Evolutionary conservation across 2,113 vertebrate species (phyloP).

Genomic region (Zeus faber): DNA sequence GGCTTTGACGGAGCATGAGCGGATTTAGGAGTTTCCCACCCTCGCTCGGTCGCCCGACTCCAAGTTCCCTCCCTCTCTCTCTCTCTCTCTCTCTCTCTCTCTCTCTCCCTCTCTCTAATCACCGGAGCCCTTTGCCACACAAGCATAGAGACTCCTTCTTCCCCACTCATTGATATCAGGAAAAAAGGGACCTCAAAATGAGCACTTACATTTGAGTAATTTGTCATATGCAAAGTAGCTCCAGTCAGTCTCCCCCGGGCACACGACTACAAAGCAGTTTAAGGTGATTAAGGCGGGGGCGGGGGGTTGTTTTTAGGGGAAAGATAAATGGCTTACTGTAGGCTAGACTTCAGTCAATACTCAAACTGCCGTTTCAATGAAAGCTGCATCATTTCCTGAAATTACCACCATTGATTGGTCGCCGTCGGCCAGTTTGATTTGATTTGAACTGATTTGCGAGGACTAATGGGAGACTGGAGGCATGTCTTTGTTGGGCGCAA

Average conservation of each 20-base stretch:
- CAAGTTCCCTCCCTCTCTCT: no score
- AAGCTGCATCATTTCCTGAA: slow-evolving; percentile 57
- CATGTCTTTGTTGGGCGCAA: slow-evolving; percentile 37
- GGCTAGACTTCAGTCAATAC: slow-evolving; percentile 60
- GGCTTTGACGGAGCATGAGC: no score
- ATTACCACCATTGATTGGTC: slow-evolving; percentile 59
- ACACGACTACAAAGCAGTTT: slow-evolving; percentile 39
- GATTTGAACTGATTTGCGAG: slow-evolving; percentile 58
- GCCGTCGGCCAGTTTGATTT: slow-evolving; percentile 60
- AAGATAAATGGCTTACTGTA: slow-evolving; percentile 51
- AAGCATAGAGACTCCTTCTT: no score
- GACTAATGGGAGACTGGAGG: slow-evolving; percentile 32
- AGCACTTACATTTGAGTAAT: slow-evolving; percentile 44
- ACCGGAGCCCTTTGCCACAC: no score
- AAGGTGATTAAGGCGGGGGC: slow-evolving; percentile 35
- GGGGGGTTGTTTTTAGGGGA: not conserved
- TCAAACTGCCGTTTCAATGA: slow-evolving; percentile 48
- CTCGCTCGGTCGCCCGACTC: no score
- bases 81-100: no score
- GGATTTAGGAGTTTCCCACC: no score
- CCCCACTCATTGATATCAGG: no score
- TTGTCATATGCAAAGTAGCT: slow-evolving; percentile 30
- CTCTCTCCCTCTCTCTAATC: not conserved
- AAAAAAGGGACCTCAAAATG: slow-evolving; percentile 28
- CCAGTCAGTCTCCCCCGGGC: slow-evolving; percentile 26